Base-by-base conservation (phyloP, 1,140 invertebrate species). In the Schlechtendalia chinensis region DNA sequence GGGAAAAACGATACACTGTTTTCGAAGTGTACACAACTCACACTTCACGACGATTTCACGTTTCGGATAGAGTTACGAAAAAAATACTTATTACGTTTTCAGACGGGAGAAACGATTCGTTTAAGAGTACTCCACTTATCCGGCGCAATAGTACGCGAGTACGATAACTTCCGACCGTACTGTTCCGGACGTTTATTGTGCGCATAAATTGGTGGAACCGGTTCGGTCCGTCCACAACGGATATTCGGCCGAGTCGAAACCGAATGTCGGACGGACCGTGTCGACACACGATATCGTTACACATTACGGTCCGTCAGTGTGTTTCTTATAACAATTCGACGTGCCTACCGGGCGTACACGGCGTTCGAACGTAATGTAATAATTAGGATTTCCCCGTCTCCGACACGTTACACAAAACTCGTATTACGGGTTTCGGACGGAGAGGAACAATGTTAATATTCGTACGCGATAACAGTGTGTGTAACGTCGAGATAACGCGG, bases 341-440 rank as follows among this genome's bases (percentile, higher is more conserved):
- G 59, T 77, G n/a, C n/a, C n/a, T n/a, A 77, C 14, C 14, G 32
- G 19, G 39, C 22, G 27, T 39, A 39, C 8, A 39, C 3, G 3
- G 8, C 8, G 8, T 39, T 4, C 0, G 19, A 45, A n/a, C 19
- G 50, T 56, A 24, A 59, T 56, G 53, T 39, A 39, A 56, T 77
- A 77, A 77, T 77, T 77, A 77, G n/a, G 59, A 59, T 58, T 69
- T 45, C 45, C 59, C 19, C 45, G 72, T 77, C 54, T 12, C 54
- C 54, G 16, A 56, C 29, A 50, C 47, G 8, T 39, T 39, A 39
- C 47, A 50, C 12, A 50, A 45, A 77, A 58, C 53, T 45, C 72
- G 72, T 77, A 77, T 59, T 77, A 58, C 72, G 14, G 58, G 72
- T 77, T 77, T 77, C 72, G 72, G 72, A n/a, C 3, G 11, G 11